phyloP scores from a whole-genome alignment of 1,140 invertebrate genomes.

The Heliconius congener region DNA sequence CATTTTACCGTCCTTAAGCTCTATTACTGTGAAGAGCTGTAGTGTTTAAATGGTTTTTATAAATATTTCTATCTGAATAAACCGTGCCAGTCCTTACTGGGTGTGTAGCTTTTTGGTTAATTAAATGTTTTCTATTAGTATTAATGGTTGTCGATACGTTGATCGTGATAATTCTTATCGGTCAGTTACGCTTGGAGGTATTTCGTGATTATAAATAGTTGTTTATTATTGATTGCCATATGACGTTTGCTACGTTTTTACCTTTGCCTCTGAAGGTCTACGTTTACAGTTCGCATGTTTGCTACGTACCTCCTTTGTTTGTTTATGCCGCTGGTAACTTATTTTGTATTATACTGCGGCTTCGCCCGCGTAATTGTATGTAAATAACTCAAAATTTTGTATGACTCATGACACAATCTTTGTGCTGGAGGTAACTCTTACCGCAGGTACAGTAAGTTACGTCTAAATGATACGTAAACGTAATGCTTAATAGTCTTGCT shows the following conservation, averaged over 20 bases:
- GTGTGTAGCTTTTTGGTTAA: conserved; percentile 14
- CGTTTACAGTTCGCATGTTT: conserved; percentile 8
- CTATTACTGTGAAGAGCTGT: conserved; percentile 38
- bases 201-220: not conserved
- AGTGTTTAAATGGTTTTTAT: conserved; percentile 27
- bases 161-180: conserved; percentile 30
- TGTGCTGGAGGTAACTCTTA: no score
- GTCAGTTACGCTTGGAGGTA: not conserved
- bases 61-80: not conserved
- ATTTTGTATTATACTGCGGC: not conserved
- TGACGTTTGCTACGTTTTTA: conserved; percentile 13
- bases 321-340: not conserved
- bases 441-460: no score
- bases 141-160: conserved; percentile 27
- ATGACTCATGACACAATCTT: no score
- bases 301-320: not conserved
- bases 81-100: conserved; percentile 12
- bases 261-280: conserved; percentile 9
- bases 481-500: no score
- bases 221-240: conserved; percentile 19
- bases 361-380: no score
- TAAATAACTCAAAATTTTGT: no score
- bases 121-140: conserved; percentile 27
- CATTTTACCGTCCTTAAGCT: conserved; percentile 54
- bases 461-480: no score